Conservation (phyloP, 2,888 invertebrate species). For the Spilosoma lubricipeda region DNA sequence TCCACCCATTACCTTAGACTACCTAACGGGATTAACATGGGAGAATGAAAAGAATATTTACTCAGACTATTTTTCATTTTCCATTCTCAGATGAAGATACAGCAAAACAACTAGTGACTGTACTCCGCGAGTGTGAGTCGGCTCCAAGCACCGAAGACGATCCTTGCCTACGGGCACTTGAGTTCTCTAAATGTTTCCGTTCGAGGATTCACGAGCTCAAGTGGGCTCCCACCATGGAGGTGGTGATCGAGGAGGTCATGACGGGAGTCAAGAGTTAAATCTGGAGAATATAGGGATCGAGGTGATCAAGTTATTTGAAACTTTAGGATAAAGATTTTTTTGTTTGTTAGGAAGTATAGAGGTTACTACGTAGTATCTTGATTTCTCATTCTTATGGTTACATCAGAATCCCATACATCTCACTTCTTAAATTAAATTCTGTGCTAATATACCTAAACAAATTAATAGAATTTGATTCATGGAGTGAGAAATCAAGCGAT, state of each 20-base stretch:
- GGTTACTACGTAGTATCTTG: no score
- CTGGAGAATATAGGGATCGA: not conserved
- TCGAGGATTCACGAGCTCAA: slow-evolving; percentile 74
- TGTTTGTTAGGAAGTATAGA: not conserved
- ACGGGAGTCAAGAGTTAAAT: slow-evolving; percentile 51
- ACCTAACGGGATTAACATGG: not conserved
- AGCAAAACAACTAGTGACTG: slow-evolving; percentile 69
- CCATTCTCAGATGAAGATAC: slow-evolving; percentile 64
- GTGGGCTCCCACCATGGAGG: slow-evolving; percentile 78
- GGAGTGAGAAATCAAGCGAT: no score
- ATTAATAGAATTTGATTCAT: not conserved
- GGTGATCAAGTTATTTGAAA: slow-evolving; percentile 1
- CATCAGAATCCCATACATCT: no score
- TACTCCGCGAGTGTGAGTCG: slow-evolving; percentile 72
- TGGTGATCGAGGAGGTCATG: slow-evolving; percentile 72
- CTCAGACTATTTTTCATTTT: not conserved
- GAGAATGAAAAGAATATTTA: not conserved
- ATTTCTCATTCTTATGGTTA: not conserved
- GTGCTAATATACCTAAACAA: no score
- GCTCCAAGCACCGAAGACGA: slow-evolving; percentile 52
- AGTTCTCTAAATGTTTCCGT: slow-evolving; percentile 76
- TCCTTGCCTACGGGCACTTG: slow-evolving; percentile 64
- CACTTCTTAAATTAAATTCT: no score
- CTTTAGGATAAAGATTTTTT: not conserved
- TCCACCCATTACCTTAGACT: not conserved